These are phyloP conservation scores for Tiliqua scincoides DNA, from an alignment of 2,113 vertebrate species.

Conservation along the genomic window DNA sequence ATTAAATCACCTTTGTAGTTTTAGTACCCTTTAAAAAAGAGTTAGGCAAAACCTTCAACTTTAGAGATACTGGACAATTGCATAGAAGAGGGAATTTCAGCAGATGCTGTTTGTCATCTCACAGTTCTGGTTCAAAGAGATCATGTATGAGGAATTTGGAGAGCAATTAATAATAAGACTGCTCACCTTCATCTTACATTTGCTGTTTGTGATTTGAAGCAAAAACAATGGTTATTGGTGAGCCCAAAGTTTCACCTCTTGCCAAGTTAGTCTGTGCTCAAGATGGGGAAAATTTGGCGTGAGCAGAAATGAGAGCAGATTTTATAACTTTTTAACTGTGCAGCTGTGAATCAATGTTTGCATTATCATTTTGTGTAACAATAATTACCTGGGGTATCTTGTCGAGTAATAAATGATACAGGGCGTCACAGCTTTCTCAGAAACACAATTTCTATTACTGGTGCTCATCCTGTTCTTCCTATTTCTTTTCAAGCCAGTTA, in stretches of 20 bases:
- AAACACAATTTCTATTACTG: background rate
- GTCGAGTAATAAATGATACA: conserved; percentile 2
- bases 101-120: no score
- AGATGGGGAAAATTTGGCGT: background rate
- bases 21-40: no score
- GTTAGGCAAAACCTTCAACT: no score
- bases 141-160: background rate
- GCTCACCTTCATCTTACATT: conserved; percentile 5
- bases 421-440: background rate
- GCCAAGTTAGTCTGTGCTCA: conserved; percentile 16
- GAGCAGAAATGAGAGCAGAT: background rate
- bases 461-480: background rate
- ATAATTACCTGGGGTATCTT: conserved; percentile 18
- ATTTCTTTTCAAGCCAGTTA: conserved; percentile 9
- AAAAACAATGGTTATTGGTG: background rate
- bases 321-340: background rate
- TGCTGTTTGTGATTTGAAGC: background rate
- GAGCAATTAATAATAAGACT: background rate
- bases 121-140: background rate
- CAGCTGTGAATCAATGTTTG: background rate
- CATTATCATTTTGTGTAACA: background rate
- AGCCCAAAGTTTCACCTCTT: background rate
- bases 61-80: no score
- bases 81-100: no score
- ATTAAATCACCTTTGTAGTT: no score